Base-by-base conservation (phyloP, 2,113 vertebrate genomes). In the Leptobrachium leishanense region DNA sequence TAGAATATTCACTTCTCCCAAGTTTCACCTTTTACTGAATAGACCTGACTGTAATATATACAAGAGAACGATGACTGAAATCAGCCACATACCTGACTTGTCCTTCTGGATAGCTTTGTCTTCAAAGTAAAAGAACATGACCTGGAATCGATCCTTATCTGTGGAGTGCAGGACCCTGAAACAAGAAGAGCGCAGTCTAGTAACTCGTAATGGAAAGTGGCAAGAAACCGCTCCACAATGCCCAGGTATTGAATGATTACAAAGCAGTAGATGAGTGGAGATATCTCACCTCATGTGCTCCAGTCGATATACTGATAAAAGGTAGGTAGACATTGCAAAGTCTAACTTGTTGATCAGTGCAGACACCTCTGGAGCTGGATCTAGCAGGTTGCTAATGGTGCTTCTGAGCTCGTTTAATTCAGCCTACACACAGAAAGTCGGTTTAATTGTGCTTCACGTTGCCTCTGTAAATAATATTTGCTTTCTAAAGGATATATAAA, bases 91-190 rank as follows among this genome's bases (percentile, higher is more conserved):
- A 98, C 97, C 97, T 46, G 97, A 98, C 85, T 98, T 98, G 88
- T 98, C 97, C 84, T 99, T 99, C 77, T 99, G 97, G 87, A 99
- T 99, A 71, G 96, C 97, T 91, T 98, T 99, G 88, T 98, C 97
- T 83, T 99, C 97, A 85, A 96, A 97, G 85, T 99, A 98, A 83
- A 93, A 94, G 91, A 98, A 99, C 97, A 99, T 98, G 59, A 99
- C 95, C 85, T 99, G 97, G 87, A 99, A 98, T 72, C 96, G 91
- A 87, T 97, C 97, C 6, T 95, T 91, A 82, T 97, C 97, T 40
- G 95, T 94, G 12, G 97, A 97, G 74, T 93, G 93, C 57, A 96
- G 87, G 72, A 99, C 97, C 88, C 97, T 99, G 82, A 81, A 12
- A 42, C 12, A 46, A 41, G 41, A 66, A 55, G 7, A 55, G 1